These are phyloP conservation scores for Holacanthella duospinosa DNA, from an alignment of 2,888 invertebrate genomes.

Conservation along the genomic window DNA sequence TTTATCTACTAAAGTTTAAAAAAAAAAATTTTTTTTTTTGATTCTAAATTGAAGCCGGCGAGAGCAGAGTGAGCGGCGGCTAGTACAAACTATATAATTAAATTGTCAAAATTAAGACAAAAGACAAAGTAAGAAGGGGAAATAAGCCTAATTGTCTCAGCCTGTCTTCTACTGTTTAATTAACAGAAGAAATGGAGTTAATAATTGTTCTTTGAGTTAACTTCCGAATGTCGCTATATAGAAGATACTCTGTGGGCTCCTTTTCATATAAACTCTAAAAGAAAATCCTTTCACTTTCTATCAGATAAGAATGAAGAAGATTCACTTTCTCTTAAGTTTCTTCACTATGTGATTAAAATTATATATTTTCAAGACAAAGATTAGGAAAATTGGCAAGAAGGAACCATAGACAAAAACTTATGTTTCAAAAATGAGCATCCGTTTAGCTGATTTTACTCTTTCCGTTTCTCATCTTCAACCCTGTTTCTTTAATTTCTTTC, in stretches of 20 bases:
- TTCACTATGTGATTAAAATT: background rate
- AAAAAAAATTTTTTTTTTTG: too few species aligned
- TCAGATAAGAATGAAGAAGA: background rate
- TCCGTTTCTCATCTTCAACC: too few species aligned
- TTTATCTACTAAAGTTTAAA: too few species aligned
- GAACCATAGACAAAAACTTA: background rate
- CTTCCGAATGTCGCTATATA: background rate
- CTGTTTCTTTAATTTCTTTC: too few species aligned
- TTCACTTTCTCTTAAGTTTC: background rate
- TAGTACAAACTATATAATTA: too few species aligned
- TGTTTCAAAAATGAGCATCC: background rate
- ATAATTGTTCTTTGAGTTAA: constrained; percentile 1
- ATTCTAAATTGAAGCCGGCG: too few species aligned
- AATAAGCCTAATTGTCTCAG: background rate
- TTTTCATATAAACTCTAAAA: background rate
- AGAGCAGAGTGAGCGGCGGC: too few species aligned
- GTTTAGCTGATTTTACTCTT: background rate
- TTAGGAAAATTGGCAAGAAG: background rate
- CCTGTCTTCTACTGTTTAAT: background rate
- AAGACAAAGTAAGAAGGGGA: background rate
- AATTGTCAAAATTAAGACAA: background rate
- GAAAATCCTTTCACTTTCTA: too few species aligned
- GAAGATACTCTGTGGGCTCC: background rate
- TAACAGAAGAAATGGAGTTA: constrained; percentile 1
- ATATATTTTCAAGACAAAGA: background rate